Evolutionary conservation across 2,797 vertebrate genomes (phyloP).

Genomic region (Alfaro cultratus): DNA sequence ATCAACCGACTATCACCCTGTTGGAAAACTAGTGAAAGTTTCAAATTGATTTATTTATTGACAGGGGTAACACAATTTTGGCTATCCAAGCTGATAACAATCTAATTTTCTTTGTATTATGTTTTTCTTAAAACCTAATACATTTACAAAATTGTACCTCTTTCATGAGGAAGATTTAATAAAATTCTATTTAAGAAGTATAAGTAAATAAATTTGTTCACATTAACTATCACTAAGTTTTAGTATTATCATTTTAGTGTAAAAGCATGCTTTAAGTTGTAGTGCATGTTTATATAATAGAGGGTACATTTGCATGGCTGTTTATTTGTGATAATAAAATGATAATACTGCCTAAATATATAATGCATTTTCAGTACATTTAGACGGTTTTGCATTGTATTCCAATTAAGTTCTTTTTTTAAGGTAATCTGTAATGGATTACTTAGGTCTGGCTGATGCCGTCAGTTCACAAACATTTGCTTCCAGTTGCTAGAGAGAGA

Average conservation of each 20-base stretch:
- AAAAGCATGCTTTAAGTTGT: too few relatives aligned
- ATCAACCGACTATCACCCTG: background rate
- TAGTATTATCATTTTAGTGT: background rate
- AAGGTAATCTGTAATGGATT: conserved; percentile 49
- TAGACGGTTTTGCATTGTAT: background rate
- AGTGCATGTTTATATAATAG: too few relatives aligned
- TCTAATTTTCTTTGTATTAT: background rate
- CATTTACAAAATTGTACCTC: background rate
- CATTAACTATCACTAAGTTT: background rate
- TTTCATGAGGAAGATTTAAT: background rate
- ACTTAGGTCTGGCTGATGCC: conserved; percentile 74
- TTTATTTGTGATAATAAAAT: too few relatives aligned
- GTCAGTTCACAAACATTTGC: conserved; percentile 82
- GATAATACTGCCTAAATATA: too few relatives aligned
- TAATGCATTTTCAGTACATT: too few relatives aligned
- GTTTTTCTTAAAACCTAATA: background rate
- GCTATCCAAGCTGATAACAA: background rate
- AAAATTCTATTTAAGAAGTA: too few relatives aligned
- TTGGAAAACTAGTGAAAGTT: background rate
- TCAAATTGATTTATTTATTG: background rate
- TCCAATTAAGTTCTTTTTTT: background rate
- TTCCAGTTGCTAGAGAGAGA: conserved; percentile 74
- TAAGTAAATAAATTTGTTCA: background rate
- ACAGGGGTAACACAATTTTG: background rate
- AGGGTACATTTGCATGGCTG: too few relatives aligned